Base-by-base conservation (phyloP, 35 echinoderm and acorn worm genomes). In the Ophiothrix spiculata region DNA sequence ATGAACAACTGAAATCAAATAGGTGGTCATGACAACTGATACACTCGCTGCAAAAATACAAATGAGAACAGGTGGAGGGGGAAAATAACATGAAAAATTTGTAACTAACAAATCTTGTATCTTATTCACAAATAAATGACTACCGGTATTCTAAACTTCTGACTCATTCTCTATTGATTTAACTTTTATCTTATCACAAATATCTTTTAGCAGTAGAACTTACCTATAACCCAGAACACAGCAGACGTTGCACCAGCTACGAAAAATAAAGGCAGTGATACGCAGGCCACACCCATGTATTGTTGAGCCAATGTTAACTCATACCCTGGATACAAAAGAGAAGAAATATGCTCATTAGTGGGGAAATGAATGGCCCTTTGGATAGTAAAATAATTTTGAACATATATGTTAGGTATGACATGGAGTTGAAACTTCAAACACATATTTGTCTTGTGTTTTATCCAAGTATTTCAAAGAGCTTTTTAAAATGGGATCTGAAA, bases 161-260 rank as follows among this genome's bases (percentile, higher is more conserved):
- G n/a, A n/a, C n/a, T n/a, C n/a, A n/a, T n/a, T n/a, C n/a, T n/a
- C n/a, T n/a, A n/a, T n/a, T n/a, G n/a, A n/a, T n/a, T n/a, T n/a
- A n/a, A n/a, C n/a, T n/a, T n/a, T n/a, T n/a, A n/a, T n/a, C n/a
- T n/a, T n/a, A n/a, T n/a, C n/a, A n/a, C n/a, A n/a, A n/a, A n/a
- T n/a, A n/a, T n/a, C n/a, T n/a, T n/a, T n/a, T n/a, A n/a, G n/a
- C n/a, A n/a, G n/a, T n/a, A n/a, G n/a, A n/a, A 86, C 93, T 74
- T 75, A 96, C 93, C 93, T 81, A 96, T 85, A 33, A 96, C 93
- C 93, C 93, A 96, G 83, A 96, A 96, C 36, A 96, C 81, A 45
- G 93, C 93, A 31, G 89, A 88, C 28, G 87, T 88, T 32, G 85
- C 93, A 14, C 93, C 93, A n/a, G 86, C 81, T 14, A 96, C 13